A percentile compares a stretch with the other conserved stretches of the same genome.
These are phyloP conservation scores for Adineta ricciae DNA, from an alignment of 2,888 invertebrate genomes.

Conservation along the genomic window DNA sequence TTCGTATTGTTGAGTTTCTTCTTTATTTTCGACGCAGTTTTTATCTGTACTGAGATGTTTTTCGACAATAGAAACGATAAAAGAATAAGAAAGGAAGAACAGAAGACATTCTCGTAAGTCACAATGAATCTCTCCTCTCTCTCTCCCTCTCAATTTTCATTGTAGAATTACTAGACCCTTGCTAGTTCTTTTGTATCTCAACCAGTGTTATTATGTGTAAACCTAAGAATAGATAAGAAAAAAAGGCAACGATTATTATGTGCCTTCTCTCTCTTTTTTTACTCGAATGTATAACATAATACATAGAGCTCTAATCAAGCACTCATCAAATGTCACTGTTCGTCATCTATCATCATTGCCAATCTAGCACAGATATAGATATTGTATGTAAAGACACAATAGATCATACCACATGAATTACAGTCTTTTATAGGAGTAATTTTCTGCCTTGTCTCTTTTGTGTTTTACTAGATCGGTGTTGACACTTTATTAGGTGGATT, in stretches of 20 bases:
- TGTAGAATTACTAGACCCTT: not conserved
- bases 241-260: not conserved
- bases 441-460: not conserved
- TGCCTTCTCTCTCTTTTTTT: not conserved
- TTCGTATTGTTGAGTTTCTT: not conserved
- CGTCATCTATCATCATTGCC: not conserved
- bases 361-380: not conserved
- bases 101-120: not conserved
- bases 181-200: not conserved
- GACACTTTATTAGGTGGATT: not conserved
- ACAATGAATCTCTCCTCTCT: not conserved
- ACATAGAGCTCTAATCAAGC: not conserved
- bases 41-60: not conserved
- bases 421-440: not conserved
- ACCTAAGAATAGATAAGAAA: not conserved
- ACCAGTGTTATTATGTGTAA: not conserved
- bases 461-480: not conserved
- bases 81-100: not conserved
- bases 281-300: not conserved
- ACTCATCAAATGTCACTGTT: not conserved
- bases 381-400: not conserved
- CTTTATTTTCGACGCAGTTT: not conserved
- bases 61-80: not conserved
- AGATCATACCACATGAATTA: not conserved
- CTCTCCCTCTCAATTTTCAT: not conserved